phyloP scores from a whole-genome alignment of 2,888 invertebrate genomes.

The Epistrophe eligans region DNA sequence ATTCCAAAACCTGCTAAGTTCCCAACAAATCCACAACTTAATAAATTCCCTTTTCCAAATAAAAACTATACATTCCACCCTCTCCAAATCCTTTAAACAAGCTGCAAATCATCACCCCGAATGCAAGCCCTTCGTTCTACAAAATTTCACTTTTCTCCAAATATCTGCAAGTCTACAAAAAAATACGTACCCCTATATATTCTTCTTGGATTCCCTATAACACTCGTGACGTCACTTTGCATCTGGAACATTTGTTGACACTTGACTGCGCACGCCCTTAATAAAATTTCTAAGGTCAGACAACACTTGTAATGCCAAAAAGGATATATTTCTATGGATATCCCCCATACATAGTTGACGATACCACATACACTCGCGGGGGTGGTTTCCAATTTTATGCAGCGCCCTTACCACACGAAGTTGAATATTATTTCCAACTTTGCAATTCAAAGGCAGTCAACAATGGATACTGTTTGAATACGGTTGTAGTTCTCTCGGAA shows the following conservation, averaged over 20 bases:
- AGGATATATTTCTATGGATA: constrained; percentile 18
- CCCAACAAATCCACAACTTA: no score
- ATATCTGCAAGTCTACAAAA: background rate
- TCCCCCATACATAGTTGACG: constrained; percentile 43
- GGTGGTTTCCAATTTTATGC: constrained; percentile 66
- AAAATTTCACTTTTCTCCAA: background rate
- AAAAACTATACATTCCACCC: background rate
- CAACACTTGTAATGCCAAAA: constrained; percentile 70
- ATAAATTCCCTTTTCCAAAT: background rate
- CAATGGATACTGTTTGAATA: constrained; percentile 61
- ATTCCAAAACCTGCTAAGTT: background rate
- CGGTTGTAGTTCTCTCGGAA: constrained; percentile 39
- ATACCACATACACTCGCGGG: constrained; percentile 38
- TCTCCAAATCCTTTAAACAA: background rate
- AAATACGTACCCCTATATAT: background rate
- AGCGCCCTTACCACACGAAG: constrained; percentile 39
- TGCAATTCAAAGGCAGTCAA: constrained; percentile 53
- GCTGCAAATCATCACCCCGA: background rate
- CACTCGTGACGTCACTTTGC: constrained; percentile 58
- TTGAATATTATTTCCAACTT: constrained; percentile 37
- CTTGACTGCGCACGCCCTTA: constrained; percentile 62
- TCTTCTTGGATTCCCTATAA: background rate
- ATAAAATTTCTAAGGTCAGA: constrained; percentile 68
- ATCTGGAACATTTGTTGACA: constrained; percentile 74
- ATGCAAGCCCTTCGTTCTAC: background rate